A percentile compares a stretch with the other conserved stretches of the same genome.
These are phyloP conservation scores for Kradibia gibbosae DNA, from an alignment of 1,140 invertebrate genomes.

Conservation along the genomic window DNA sequence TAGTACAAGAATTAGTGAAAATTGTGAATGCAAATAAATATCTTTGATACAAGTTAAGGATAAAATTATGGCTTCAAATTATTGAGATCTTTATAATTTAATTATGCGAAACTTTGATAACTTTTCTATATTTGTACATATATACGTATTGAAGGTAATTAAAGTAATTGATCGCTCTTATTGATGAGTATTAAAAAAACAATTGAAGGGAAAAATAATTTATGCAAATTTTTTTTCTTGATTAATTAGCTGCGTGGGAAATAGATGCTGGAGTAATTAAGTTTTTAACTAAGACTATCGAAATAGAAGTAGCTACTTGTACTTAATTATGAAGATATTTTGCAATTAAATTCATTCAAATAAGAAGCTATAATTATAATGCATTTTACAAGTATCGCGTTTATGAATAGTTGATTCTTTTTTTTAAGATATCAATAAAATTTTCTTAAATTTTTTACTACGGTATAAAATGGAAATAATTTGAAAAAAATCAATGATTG, in stretches of 20 bases:
- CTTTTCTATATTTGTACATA: slow-evolving; percentile 19
- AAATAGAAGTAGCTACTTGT: neutral
- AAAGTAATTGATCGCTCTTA: slow-evolving; percentile 1
- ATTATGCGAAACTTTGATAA: slow-evolving; percentile 33
- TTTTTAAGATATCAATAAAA: neutral
- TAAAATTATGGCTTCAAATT: neutral
- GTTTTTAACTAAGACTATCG: neutral
- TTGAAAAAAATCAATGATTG: neutral
- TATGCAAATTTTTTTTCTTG: neutral
- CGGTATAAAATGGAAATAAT: neutral
- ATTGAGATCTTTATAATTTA: slow-evolving; percentile 39
- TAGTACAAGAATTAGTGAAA: neutral
- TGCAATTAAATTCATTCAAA: neutral
- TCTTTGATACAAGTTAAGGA: neutral
- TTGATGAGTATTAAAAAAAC: neutral
- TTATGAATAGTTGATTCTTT: neutral
- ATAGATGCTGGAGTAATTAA: neutral
- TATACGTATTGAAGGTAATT: slow-evolving; percentile 16
- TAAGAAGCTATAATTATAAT: neutral
- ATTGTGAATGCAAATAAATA: neutral
- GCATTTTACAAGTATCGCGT: neutral
- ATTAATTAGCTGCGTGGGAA: neutral
- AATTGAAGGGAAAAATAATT: slow-evolving; percentile 5
- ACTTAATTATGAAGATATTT: neutral
- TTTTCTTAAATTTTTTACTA: neutral